Percentiles rank a stretch among this genome's conserved stretches.
phyloP scores from a whole-genome alignment of 2,797 vertebrate species.

The Ambastaia sidthimunki region DNA sequence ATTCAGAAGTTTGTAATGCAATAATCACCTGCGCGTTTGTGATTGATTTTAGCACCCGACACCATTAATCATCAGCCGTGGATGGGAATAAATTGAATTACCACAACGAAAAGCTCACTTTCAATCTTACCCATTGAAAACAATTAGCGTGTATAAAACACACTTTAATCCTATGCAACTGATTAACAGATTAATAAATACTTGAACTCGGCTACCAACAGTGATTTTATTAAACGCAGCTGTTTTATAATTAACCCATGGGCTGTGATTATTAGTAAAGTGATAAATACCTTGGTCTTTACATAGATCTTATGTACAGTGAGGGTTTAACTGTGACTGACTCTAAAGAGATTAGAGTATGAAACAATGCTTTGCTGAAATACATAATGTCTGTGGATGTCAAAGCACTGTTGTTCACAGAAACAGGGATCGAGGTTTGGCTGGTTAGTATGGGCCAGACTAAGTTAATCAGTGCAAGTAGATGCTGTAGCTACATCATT shows the following conservation, averaged over 20 bases:
- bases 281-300: slow-evolving; percentile 61
- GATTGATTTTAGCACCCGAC: slow-evolving; percentile 63
- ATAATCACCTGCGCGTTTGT: slow-evolving; percentile 67
- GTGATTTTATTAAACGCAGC: slow-evolving; percentile 57
- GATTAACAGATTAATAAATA: slow-evolving; percentile 69
- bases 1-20: slow-evolving; percentile 67
- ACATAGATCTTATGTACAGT: slow-evolving; percentile 59
- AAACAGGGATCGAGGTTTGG: too few relatives aligned
- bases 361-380: background rate
- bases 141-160: slow-evolving; percentile 61
- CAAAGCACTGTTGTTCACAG: background rate
- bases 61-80: slow-evolving; percentile 70
- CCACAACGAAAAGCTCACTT: slow-evolving; percentile 56
- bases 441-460: background rate
- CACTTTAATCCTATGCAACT: slow-evolving; percentile 66
- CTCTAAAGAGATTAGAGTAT: background rate
- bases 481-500: too few relatives aligned
- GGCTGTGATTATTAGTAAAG: slow-evolving; percentile 65
- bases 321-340: slow-evolving; percentile 30
- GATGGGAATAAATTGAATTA: slow-evolving; percentile 68
- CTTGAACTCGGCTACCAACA: slow-evolving; percentile 50
- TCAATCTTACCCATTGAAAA: slow-evolving; percentile 64
- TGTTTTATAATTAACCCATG: slow-evolving; percentile 65
- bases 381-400: background rate
- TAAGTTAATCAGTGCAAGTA: too few relatives aligned